These are phyloP conservation scores for Sebastes paucispinis DNA, from an alignment of 2,797 vertebrate genomes.

Conservation along the genomic window DNA sequence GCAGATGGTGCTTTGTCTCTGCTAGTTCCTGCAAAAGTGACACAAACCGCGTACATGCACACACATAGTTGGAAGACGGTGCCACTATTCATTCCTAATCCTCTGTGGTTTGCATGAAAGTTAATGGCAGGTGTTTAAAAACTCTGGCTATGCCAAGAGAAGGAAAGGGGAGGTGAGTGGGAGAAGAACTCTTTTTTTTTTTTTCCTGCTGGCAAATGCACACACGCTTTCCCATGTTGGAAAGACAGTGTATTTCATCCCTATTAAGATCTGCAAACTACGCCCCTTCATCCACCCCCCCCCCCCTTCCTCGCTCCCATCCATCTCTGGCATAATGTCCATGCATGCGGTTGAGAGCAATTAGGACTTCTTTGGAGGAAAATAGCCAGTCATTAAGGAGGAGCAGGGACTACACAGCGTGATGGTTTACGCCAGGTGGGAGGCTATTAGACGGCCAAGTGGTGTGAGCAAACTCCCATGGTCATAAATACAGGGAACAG, in stretches of 20 bases:
- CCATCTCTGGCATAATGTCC: constrained; percentile 52
- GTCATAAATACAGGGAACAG: constrained; percentile 63
- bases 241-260: too few species aligned
- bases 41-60: constrained; percentile 32
- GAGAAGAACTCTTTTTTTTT: constrained; percentile 27
- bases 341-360: constrained; percentile 61
- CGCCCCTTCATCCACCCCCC: background rate
- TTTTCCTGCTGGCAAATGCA: background rate
- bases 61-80: constrained; percentile 54
- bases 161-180: constrained; percentile 38
- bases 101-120: constrained; percentile 66
- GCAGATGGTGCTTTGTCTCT: constrained; percentile 78
- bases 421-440: constrained; percentile 70
- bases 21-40: constrained; percentile 66
- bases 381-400: constrained; percentile 72
- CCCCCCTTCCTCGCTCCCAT: background rate
- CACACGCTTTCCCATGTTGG: too few species aligned
- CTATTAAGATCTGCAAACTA: too few species aligned
- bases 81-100: constrained; percentile 64
- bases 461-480: constrained; percentile 65
- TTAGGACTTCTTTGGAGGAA: constrained; percentile 67
- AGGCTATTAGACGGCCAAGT: constrained; percentile 65
- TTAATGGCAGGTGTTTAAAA: constrained; percentile 66
- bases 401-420: constrained; percentile 56
- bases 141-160: constrained; percentile 45